phyloP scores from a whole-genome alignment of 2,113 vertebrate species.

The Antechinus flavipes region DNA sequence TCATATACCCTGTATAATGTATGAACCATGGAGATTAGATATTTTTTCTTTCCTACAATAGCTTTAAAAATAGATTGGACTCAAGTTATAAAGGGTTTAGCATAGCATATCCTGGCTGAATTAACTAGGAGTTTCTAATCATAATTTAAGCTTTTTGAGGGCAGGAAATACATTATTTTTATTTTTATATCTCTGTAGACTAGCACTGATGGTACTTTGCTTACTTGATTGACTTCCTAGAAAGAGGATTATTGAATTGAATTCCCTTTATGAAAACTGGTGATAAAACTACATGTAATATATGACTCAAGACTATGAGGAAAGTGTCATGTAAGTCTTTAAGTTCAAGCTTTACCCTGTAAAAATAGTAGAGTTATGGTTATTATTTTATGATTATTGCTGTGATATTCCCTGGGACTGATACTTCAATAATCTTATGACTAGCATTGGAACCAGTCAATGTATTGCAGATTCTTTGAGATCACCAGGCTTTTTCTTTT shows the following conservation, averaged over 20 bases:
- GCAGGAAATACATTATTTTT: background rate
- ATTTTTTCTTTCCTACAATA: background rate
- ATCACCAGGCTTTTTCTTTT: background rate
- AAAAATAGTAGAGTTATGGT: no score
- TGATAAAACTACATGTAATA: background rate
- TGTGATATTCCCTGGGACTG: background rate
- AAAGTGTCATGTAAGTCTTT: background rate
- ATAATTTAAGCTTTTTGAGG: background rate
- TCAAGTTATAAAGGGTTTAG: background rate
- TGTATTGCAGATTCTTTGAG: background rate
- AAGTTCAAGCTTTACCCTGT: background rate
- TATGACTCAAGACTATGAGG: background rate
- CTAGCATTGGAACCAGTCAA: background rate
- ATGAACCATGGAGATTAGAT: background rate
- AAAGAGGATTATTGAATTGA: background rate
- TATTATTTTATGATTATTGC: background rate
- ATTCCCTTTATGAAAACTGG: no score
- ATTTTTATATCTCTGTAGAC: background rate
- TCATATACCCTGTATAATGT: background rate
- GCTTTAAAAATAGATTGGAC: background rate
- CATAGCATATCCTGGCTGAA: background rate
- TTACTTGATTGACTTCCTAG: background rate
- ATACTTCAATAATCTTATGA: background rate
- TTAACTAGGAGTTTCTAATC: background rate
- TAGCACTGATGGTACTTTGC: background rate